Evolutionary conservation across 2,888 invertebrate genomes (phyloP).

Genomic region (Drosophila nigricruria): DNA sequence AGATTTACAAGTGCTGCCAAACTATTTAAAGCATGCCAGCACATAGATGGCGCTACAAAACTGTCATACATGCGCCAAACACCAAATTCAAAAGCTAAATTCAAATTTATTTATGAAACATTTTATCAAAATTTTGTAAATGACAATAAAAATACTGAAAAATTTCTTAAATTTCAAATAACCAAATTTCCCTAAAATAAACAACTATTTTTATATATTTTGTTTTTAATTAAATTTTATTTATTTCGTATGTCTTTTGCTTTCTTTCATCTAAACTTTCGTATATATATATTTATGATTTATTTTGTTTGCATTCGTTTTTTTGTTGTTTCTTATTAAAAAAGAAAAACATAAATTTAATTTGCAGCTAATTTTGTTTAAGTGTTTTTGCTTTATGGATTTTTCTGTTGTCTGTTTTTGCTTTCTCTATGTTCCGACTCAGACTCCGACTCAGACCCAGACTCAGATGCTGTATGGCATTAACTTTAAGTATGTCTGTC

Average conservation of each 20-base stretch:
- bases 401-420: not conserved
- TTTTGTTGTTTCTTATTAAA: conserved; percentile 7
- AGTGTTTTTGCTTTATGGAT: conserved; percentile 18
- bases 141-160: too few relatives aligned
- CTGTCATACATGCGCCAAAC: conserved; percentile 42
- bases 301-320: conserved; percentile 8
- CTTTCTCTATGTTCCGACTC: not conserved
- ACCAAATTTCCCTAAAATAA: too few relatives aligned
- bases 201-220: not conserved
- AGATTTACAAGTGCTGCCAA: conserved; percentile 13
- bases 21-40: rapidly evolving
- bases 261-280: conserved; percentile 54
- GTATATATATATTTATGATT: conserved; percentile 40
- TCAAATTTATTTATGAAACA: not conserved
- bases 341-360: not conserved
- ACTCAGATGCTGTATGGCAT: not conserved
- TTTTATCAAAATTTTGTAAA: too few relatives aligned
- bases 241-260: conserved; percentile 30
- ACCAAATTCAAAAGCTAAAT: conserved; percentile 7
- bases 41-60: not conserved
- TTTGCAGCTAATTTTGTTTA: conserved; percentile 36
- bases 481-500: not conserved
- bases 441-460: not conserved
- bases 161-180: too few relatives aligned
- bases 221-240: conserved; percentile 21